These are phyloP conservation scores for Bolinopsis microptera DNA, from an alignment of 37 sponge, comb jelly and placozoan species.

Conservation along the genomic window DNA sequence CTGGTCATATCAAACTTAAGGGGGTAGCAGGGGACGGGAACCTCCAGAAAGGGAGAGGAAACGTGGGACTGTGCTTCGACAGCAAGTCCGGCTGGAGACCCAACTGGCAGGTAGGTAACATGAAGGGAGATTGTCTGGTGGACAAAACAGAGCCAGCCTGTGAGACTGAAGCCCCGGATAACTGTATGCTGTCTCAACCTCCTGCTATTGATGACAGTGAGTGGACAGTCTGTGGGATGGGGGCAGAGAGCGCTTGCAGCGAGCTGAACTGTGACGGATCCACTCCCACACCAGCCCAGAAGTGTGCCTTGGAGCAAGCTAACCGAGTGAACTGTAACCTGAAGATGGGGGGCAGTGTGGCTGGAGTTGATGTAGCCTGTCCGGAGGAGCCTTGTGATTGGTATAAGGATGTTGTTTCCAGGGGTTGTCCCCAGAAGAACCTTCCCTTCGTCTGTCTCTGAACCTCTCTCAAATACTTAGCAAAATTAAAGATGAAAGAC, in stretches of 20 bases:
- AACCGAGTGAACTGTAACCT: not conserved
- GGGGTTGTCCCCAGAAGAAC: constrained; percentile 1
- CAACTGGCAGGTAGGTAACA: constrained; percentile 35
- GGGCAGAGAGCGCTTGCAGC: not conserved
- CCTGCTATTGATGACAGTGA: not conserved
- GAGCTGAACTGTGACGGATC: constrained; percentile 6
- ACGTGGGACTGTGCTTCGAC: constrained; percentile 31
- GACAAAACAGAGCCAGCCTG: not conserved
- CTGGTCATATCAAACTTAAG: not conserved
- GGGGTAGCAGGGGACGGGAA: not conserved
- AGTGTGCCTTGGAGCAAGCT: not conserved
- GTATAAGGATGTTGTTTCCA: not conserved
- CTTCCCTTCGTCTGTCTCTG: constrained; percentile 1
- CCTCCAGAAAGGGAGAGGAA: not conserved
- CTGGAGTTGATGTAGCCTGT: not conserved
- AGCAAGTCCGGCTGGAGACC: not conserved
- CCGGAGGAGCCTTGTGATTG: not conserved
- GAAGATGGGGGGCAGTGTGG: not conserved
- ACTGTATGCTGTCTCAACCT: not conserved
- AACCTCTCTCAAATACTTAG: too few species aligned
- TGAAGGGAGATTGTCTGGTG: not conserved
- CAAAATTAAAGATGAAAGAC: too few species aligned
- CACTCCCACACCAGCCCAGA: not conserved
- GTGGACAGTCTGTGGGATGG: not conserved
- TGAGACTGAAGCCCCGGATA: not conserved